Percentiles rank a stretch among this genome's conserved stretches.
These are phyloP conservation scores for Drosophila melanogaster DNA, from an alignment of 1,140 invertebrate genomes.

Conservation along the genomic window Release_6_plus_ISO1_MT NT_037436.4:18180501-18181000, in stretches of 20 bases:
- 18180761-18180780: slow-evolving; percentile 34
- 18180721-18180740: slow-evolving; percentile 71
- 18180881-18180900: slow-evolving; percentile 71
- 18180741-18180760: slow-evolving; percentile 78
- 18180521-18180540: slow-evolving; percentile 60
- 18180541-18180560: slow-evolving; percentile 30
- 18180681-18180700: slow-evolving; percentile 16
- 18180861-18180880: slow-evolving; percentile 69
- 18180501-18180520: slow-evolving; percentile 71
- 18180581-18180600: slow-evolving; percentile 47
- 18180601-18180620: slow-evolving; percentile 5
- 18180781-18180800: slow-evolving; percentile 18
- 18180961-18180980: no score
- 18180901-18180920: slow-evolving; percentile 75
- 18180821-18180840: slow-evolving; percentile 59
- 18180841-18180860: slow-evolving; percentile 26
- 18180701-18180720: slow-evolving; percentile 71
- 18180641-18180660: slow-evolving; percentile 81
- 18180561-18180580: slow-evolving; percentile 63
- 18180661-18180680: slow-evolving; percentile 31
- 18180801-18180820: slow-evolving; percentile 29
- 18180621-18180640: slow-evolving; percentile 77
- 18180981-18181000: no score
- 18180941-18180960: slow-evolving; percentile 45
- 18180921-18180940: slow-evolving; percentile 67